Evolutionary conservation across 2,797 vertebrate genomes (phyloP).

Genomic region (Clamator glandarius): DNA sequence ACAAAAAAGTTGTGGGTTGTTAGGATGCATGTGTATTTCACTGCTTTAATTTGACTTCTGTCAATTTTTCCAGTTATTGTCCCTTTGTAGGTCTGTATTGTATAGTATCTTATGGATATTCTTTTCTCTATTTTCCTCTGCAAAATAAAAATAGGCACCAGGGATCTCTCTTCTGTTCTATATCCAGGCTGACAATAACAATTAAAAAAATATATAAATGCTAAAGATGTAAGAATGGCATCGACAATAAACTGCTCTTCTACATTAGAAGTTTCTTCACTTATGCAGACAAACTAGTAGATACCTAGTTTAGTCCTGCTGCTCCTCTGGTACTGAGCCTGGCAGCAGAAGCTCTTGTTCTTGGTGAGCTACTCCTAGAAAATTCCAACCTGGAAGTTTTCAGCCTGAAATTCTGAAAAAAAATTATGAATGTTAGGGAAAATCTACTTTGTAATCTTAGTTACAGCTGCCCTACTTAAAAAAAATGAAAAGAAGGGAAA

Average conservation of each 20-base stretch:
- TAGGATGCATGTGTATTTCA: not conserved
- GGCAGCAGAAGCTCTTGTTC: not conserved
- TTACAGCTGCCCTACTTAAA: not conserved
- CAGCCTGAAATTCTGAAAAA: not conserved
- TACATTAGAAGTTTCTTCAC: not conserved
- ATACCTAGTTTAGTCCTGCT: not conserved
- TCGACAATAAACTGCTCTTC: not conserved
- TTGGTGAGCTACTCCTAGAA: not conserved
- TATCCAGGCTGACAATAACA: not conserved
- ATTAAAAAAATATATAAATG: not conserved
- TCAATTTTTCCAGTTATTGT: conserved; percentile 3
- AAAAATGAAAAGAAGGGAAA: not conserved
- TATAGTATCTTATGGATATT: not conserved
- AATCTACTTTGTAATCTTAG: not conserved
- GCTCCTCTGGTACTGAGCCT: not conserved
- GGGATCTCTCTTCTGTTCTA: not conserved
- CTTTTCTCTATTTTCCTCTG: not conserved
- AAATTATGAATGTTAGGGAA: not conserved
- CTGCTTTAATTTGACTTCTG: not conserved
- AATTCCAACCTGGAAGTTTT: not conserved
- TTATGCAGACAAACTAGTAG: not conserved
- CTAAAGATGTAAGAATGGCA: not conserved
- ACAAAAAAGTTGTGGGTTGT: not conserved
- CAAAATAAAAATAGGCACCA: not conserved
- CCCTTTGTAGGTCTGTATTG: not conserved